Base-by-base conservation (phyloP, 2,113 vertebrate species). In the Campylomormyrus tamandua region DNA sequence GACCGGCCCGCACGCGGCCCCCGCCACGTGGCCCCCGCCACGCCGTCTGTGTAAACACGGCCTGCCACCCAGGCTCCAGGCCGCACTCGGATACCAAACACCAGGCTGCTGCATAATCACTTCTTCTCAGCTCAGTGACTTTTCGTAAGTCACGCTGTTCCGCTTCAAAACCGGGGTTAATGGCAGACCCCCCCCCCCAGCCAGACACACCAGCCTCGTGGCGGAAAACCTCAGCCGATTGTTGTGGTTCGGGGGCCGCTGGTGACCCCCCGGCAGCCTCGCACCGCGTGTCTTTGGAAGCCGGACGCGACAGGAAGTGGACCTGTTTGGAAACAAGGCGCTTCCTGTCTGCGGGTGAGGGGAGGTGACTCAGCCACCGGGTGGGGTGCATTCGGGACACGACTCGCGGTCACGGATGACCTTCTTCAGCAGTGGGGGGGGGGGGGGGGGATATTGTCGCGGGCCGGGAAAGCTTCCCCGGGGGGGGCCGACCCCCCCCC, bases 1-100 rank as follows among this genome's bases (percentile, higher is more conserved):
- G 58, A 70, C 83, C 49, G 89, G 89, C 77, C 80, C 62, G 77
- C 85, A 66, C 53, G 48, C 3, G 53, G 42, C 87, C n/a, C 46
- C 31, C 3, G 50, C 15, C 50, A 52, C 15, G 17, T 19, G 4
- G 53, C 19, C 87, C 50, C 17, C 27, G 56, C 13, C 88, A 90
- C 48, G 21, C 45, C 15, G 46, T 21, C 49, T 70, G 46, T 35
- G 53, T 52, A 42, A 70, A 50, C 62, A 58, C 31, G 7, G 8
- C 89, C 88, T 87, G 17, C 84, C 50, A 31, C 39, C 89, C 52
- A 86, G 27, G 19, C 48, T 85, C 48, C 74, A 90, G 45, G 5
- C 11, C 35, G n/a, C 13, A 4, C 27, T 89, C 15, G 19, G 48
- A 24, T 80, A 42, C 31, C 74, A 42, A 52, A 80, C 46, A 52